Evolutionary conservation across 2,888 invertebrate species (phyloP).

Genomic region (Yponomeuta plumbellus): DNA sequence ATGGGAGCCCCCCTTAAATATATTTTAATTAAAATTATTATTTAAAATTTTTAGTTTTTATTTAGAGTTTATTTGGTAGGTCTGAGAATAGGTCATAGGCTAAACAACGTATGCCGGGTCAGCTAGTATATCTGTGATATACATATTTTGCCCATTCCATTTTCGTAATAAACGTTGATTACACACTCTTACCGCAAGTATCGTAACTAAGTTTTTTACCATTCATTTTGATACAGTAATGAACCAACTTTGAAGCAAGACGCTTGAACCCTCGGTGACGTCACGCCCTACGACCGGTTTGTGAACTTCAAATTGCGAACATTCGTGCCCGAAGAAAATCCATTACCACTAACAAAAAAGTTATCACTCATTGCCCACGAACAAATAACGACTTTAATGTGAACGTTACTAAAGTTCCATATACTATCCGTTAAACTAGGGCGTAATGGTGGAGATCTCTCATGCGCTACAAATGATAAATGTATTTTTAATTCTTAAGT

Average conservation of each 20-base stretch:
- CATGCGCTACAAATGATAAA: background rate
- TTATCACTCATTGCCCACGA: background rate
- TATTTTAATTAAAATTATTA: too few relatives aligned
- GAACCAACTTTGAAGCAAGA: background rate
- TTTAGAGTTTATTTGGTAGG: too few relatives aligned
- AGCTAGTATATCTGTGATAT: too few relatives aligned
- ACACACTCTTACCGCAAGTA: too few relatives aligned
- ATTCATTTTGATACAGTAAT: too few relatives aligned
- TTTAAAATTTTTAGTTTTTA: too few relatives aligned
- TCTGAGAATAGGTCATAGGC: too few relatives aligned
- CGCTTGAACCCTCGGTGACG: slow-evolving; percentile 21
- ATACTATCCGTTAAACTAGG: background rate
- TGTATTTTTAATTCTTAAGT: background rate
- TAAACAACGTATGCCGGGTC: too few relatives aligned
- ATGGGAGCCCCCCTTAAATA: too few relatives aligned
- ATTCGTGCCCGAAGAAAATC: slow-evolving; percentile 13
- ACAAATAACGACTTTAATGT: slow-evolving; percentile 3
- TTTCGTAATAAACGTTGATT: too few relatives aligned
- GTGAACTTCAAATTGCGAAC: slow-evolving; percentile 23
- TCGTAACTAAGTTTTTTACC: too few relatives aligned
- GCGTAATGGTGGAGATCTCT: background rate
- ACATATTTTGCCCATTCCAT: too few relatives aligned
- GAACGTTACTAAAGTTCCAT: background rate
- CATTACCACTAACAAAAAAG: slow-evolving; percentile 9
- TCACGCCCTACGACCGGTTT: slow-evolving; percentile 26